Evolutionary conservation across 2,113 vertebrate genomes (phyloP), one percentile per base, ranked within the genome.

Genomic region (Grammomys surdaster): DNA sequence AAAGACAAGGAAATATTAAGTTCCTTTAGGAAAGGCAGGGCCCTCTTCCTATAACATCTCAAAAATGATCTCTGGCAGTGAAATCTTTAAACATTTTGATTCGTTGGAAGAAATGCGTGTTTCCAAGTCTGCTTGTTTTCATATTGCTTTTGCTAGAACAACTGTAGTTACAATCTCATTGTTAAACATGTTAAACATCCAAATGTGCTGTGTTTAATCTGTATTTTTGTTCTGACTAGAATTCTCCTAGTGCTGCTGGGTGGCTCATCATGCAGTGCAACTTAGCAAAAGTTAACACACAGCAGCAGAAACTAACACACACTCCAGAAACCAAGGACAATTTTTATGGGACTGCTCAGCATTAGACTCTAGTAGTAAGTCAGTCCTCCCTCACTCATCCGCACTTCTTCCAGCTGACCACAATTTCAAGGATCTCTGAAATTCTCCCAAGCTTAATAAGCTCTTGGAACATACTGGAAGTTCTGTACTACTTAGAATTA

Each of bases 71-170:
- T 89, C 54, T 96, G 75, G 48, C 90, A 95, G 67, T 20, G 19
- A 92, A 91, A 86, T 82, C 40, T 95, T 95, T 60, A 78, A 56
- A 58, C 7, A 17, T 92, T 94, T 63, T 96, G 33, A 91, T 94
- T 96, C 22, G 60, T 60, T 72, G 77, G n/a, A 43, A 1, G 60
- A 82, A 90, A 86, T 63, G 46, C 77, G 88, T 48, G 5, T 82
- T 60, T 91, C 3, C 0, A 67, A 22, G 48, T 60, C 24, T 7
- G 69, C 28, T 94, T 40, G 69, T 76, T 95, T 95, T 92, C 17
- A 54, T 40, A 9, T 96, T 96, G 48, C 12, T 92, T 88, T 78
- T 97, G 28, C 67, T 93, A 26, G 20, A 48, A 77, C 54, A 24
- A 36, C 12, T 93, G n/a, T 89, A 33, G 67, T 36, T 93, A 3